Conservation (phyloP, 2,797 vertebrate species). For the Apodemus agrarius region DNA sequence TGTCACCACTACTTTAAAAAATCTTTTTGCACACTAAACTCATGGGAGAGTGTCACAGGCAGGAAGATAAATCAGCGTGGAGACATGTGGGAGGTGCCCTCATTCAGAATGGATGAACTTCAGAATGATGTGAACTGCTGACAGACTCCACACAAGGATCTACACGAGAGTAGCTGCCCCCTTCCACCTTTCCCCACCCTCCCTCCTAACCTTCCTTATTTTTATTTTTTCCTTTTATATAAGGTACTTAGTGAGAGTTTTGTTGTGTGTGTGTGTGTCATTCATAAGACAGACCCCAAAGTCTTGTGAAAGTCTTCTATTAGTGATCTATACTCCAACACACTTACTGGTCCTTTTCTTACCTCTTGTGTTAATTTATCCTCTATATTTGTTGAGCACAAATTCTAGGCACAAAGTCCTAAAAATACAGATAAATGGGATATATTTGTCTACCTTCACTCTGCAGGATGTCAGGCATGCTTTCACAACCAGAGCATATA, state of each 20-base stretch:
- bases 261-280: neutral
- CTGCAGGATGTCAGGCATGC: neutral
- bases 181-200: neutral
- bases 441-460: neutral
- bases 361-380: neutral
- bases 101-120: neutral
- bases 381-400: neutral
- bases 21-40: neutral
- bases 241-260: neutral
- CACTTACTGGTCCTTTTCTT: neutral
- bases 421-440: neutral
- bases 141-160: neutral
- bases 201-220: neutral
- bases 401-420: neutral
- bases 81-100: neutral
- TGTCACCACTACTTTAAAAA: neutral
- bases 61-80: neutral
- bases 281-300: neutral
- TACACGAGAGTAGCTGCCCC: fast-evolving
- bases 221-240: no score
- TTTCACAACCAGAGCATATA: neutral
- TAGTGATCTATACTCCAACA: neutral
- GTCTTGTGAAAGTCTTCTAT: neutral
- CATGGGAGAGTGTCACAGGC: neutral
- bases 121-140: neutral